A percentile compares a stretch with the other conserved stretches of the same genome.
These are phyloP conservation scores for Aphodius granarius DNA, from an alignment of 2,888 invertebrate species.

Conservation along the genomic window DNA sequence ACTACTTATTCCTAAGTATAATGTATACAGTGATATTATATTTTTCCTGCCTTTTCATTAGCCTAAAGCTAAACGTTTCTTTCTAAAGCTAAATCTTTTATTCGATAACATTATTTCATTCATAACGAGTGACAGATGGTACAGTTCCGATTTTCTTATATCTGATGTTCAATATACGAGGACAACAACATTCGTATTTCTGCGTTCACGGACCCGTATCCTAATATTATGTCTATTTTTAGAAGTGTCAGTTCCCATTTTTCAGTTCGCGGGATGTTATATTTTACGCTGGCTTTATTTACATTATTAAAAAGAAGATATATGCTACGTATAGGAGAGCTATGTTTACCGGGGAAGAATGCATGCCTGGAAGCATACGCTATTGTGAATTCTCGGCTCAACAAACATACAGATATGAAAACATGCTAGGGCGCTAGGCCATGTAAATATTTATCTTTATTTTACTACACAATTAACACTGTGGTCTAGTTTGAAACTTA, in stretches of 20 bases:
- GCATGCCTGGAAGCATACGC: neutral
- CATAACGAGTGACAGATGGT: no score
- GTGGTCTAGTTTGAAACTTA: neutral
- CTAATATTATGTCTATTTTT: neutral
- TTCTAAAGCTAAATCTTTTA: no score
- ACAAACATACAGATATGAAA: neutral
- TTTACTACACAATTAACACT: neutral
- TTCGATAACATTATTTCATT: no score
- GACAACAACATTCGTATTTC: neutral
- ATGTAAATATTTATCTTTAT: neutral
- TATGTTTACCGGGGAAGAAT: neutral
- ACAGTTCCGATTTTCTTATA: neutral
- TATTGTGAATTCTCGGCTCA: neutral
- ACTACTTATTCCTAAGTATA: no score
- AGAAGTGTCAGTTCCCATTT: neutral
- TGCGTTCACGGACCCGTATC: neutral
- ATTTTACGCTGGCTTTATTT: neutral
- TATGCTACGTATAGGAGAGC: neutral
- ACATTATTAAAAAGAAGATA: neutral
- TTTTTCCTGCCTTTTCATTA: no score
- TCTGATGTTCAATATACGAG: no score
- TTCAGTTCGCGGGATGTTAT: neutral
- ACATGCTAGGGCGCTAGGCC: neutral
- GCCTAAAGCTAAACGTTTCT: no score
- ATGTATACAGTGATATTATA: no score